Evolutionary conservation across 2,888 invertebrate genomes (phyloP).

Genomic region (Liopterus haemorrhoidalis): DNA sequence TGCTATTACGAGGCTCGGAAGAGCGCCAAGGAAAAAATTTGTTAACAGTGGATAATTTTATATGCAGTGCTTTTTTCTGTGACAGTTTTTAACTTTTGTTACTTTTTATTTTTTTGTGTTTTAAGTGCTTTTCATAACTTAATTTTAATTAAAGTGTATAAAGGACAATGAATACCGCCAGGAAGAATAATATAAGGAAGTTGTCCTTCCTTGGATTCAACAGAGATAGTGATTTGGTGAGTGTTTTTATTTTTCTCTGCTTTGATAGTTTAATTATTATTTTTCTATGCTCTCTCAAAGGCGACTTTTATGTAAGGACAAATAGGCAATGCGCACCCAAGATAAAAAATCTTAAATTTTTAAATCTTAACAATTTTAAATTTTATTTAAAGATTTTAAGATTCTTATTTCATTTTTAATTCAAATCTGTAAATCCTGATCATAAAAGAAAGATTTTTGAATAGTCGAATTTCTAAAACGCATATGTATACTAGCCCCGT

Average conservation of each 20-base stretch:
- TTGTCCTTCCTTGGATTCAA: constrained; percentile 68
- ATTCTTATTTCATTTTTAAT: no score
- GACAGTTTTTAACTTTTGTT: constrained; percentile 11
- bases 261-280: neutral
- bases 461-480: no score
- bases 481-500: no score
- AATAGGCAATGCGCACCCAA: no score
- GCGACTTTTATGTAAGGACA: no score
- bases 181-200: constrained; percentile 55
- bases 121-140: constrained; percentile 11
- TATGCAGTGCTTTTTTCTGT: constrained; percentile 4
- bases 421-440: no score
- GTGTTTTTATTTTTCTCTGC: constrained; percentile 31
- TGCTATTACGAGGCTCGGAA: constrained; percentile 44
- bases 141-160: constrained; percentile 3
- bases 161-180: constrained; percentile 3
- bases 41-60: constrained; percentile 21
- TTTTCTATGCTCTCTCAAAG: constrained; percentile 10
- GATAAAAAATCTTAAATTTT: no score
- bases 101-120: constrained; percentile 1
- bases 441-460: no score
- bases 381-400: no score
- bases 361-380: no score
- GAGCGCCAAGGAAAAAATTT: constrained; percentile 45
- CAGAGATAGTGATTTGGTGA: constrained; percentile 48